phyloP scores from a whole-genome alignment of 2,888 invertebrate genomes.

The Ligdia adustata region DNA sequence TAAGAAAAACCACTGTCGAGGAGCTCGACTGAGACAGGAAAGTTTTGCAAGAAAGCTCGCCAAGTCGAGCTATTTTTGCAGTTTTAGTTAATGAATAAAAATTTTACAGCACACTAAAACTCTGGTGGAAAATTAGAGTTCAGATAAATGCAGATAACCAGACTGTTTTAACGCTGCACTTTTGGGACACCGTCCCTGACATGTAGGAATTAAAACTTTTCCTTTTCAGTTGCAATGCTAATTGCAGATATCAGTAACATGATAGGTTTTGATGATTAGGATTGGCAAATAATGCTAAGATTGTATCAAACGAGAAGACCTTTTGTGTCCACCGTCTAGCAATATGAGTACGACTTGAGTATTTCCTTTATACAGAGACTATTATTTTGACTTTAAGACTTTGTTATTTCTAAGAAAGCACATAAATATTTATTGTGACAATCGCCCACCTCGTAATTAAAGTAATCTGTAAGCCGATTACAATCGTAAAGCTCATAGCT shows the following conservation, averaged over 20 bases:
- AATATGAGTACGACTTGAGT: too few species aligned
- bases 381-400: too few species aligned
- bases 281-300: too few species aligned
- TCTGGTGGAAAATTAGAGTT: constrained; percentile 9
- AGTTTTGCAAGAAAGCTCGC: constrained; percentile 8
- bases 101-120: constrained; percentile 4
- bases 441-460: constrained; percentile 25
- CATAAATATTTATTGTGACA: too few species aligned
- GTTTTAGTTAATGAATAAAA: constrained; percentile 18
- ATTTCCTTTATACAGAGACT: too few species aligned
- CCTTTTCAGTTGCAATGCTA: constrained; percentile 36
- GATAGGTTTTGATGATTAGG: too few species aligned
- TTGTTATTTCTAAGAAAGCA: too few species aligned
- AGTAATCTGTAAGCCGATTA: constrained; percentile 38
- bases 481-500: constrained; percentile 27
- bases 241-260: too few species aligned
- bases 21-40: constrained; percentile 11
- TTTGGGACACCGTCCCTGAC: constrained; percentile 12
- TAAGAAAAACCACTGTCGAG: constrained; percentile 25
- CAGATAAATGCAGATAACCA: constrained; percentile 21
- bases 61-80: constrained; percentile 8
- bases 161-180: constrained; percentile 6
- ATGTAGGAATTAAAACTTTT: constrained; percentile 46
- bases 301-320: too few species aligned
- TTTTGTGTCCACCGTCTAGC: too few species aligned